Evolutionary conservation across 2,888 invertebrate species (phyloP).

Genomic region (Eupithecia centaureata): DNA sequence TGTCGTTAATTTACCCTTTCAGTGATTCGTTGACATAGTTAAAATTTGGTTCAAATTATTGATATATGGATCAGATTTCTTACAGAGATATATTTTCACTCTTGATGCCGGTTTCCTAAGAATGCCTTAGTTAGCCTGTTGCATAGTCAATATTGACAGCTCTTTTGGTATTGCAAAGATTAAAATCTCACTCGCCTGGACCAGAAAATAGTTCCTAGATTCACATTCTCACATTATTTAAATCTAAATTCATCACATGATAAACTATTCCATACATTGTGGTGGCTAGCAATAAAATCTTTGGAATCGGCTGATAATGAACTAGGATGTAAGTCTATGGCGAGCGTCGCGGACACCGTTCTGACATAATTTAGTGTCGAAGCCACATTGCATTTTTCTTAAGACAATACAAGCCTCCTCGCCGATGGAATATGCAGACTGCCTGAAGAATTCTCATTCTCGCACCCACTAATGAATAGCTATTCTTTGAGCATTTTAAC

Average conservation of each 20-base stretch:
- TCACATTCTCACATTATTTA: conserved; percentile 42
- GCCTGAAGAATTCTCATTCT: conserved; percentile 82
- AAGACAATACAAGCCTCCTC: conserved; percentile 79
- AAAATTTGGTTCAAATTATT: conserved; percentile 55
- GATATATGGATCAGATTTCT: conserved; percentile 38
- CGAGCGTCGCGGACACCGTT: conserved; percentile 60
- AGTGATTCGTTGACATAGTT: conserved; percentile 64
- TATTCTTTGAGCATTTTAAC: conserved; percentile 84
- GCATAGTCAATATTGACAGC: conserved; percentile 8
- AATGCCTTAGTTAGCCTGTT: background rate
- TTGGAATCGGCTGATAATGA: conserved; percentile 65
- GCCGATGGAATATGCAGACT: conserved; percentile 80
- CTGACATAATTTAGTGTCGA: conserved; percentile 74
- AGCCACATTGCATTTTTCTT: conserved; percentile 76
- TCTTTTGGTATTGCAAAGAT: conserved; percentile 18
- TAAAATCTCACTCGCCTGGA: conserved; percentile 26
- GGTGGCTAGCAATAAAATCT: conserved; percentile 61
- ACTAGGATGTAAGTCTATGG: conserved; percentile 66
- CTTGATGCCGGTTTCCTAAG: background rate
- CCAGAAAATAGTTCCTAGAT: conserved; percentile 20
- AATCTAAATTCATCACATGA: conserved; percentile 51
- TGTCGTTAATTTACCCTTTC: conserved; percentile 74
- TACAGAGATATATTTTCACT: background rate
- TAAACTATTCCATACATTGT: conserved; percentile 55
- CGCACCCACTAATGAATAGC: conserved; percentile 84